These are phyloP conservation scores for Phoenoteleia sp. DNA, from an alignment of 2,888 invertebrate species.

Conservation along the genomic window DNA sequence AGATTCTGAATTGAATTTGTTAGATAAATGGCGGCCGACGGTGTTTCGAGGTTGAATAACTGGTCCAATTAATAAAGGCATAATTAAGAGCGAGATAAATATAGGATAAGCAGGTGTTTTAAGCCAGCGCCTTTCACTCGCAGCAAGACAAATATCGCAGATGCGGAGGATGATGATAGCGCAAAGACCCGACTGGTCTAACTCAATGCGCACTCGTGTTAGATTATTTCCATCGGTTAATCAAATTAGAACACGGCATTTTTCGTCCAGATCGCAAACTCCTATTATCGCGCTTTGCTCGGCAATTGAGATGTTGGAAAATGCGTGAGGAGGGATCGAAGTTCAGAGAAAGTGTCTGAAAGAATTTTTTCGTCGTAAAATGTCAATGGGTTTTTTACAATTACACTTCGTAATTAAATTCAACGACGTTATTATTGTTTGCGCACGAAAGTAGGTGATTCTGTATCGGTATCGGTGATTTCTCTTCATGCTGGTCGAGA, in stretches of 20 bases:
- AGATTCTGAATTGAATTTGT: slow-evolving; percentile 53
- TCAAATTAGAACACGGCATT: slow-evolving; percentile 29
- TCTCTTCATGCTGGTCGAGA: neutral
- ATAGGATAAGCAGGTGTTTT: slow-evolving; percentile 60
- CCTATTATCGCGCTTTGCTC: neutral
- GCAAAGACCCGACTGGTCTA: slow-evolving; percentile 16
- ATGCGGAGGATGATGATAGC: slow-evolving; percentile 46
- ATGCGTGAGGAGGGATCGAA: neutral
- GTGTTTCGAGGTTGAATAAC: slow-evolving; percentile 55
- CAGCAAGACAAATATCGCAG: slow-evolving; percentile 57
- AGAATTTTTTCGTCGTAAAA: neutral
- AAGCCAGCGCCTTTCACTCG: slow-evolving; percentile 62
- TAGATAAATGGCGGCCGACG: slow-evolving; percentile 40
- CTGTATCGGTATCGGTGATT: neutral
- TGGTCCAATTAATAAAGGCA: slow-evolving; percentile 64
- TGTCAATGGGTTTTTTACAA: neutral
- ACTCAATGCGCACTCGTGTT: slow-evolving; percentile 1
- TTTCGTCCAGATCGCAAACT: neutral
- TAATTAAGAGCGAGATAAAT: slow-evolving; percentile 60
- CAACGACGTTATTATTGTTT: neutral
- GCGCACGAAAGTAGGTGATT: neutral
- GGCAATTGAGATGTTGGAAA: slow-evolving; percentile 1
- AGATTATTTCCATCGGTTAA: slow-evolving; percentile 24
- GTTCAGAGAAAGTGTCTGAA: slow-evolving; percentile 11
- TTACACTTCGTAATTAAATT: neutral